Percentiles rank a stretch among this genome's conserved stretches.
These are phyloP conservation scores for Chelon auratus DNA, from an alignment of 2,797 vertebrate species.

Conservation along the genomic window DNA sequence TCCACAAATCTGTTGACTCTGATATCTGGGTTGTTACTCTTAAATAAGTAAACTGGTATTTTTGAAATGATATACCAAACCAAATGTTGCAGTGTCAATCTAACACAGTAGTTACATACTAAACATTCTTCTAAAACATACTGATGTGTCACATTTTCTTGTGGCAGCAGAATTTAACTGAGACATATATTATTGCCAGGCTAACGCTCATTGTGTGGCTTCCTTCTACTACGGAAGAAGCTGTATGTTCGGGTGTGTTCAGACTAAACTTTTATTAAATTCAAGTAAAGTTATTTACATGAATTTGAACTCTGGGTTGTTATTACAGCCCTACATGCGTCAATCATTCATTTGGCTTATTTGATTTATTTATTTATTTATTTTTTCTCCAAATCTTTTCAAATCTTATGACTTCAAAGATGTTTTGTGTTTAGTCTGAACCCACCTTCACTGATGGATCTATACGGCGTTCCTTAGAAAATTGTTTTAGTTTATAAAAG, in stretches of 20 bases:
- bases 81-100: slow-evolving; percentile 6
- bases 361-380: background rate
- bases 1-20: background rate
- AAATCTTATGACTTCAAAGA: no score
- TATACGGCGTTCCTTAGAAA: slow-evolving; percentile 1
- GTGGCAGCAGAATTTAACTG: background rate
- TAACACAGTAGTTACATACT: background rate
- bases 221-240: slow-evolving; percentile 44
- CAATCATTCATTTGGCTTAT: no score
- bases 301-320: background rate
- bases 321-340: background rate
- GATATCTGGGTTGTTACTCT: slow-evolving; percentile 3
- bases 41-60: background rate
- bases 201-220: background rate
- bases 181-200: background rate
- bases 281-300: background rate
- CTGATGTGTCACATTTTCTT: no score
- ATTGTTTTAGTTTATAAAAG: background rate
- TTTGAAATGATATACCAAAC: slow-evolving; percentile 25
- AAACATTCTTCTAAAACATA: background rate
- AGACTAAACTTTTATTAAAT: background rate
- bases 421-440: slow-evolving; percentile 24
- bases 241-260: slow-evolving; percentile 25
- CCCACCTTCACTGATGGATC: slow-evolving; percentile 6
- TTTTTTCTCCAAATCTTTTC: no score